These are phyloP conservation scores for Albula goreensis DNA, from an alignment of 2,113 vertebrate species.

Conservation along the genomic window DNA sequence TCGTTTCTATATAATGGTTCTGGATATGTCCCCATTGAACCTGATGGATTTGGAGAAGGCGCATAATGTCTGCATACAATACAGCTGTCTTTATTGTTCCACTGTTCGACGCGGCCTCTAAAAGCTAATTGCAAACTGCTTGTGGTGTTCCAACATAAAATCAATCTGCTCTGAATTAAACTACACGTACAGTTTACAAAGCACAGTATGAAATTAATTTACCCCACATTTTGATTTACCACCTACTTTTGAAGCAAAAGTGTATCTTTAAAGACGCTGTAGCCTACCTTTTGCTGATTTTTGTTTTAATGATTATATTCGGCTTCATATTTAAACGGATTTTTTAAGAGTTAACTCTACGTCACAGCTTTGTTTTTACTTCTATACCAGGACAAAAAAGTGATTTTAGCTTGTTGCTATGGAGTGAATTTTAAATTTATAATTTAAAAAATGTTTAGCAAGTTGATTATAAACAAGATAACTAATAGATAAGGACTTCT, in stretches of 20 bases:
- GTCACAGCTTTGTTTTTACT: neutral
- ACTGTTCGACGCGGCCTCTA: constrained; percentile 39
- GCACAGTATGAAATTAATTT: constrained; percentile 51
- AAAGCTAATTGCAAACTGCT: constrained; percentile 64
- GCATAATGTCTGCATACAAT: constrained; percentile 43
- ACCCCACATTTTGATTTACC: constrained; percentile 48
- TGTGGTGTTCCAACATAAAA: constrained; percentile 65
- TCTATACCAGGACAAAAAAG: neutral
- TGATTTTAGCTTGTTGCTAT: neutral
- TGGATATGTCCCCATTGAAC: neutral
- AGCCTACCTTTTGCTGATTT: neutral
- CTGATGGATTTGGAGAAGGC: neutral
- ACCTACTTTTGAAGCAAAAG: neutral
- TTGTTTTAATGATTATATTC: neutral
- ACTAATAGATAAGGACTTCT: neutral
- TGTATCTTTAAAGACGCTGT: neutral
- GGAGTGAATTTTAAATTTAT: too few relatives aligned
- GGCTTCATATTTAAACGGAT: neutral
- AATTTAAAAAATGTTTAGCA: neutral
- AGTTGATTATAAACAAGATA: neutral
- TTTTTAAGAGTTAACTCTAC: too few relatives aligned
- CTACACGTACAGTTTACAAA: constrained; percentile 57
- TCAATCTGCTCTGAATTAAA: constrained; percentile 74
- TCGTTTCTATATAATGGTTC: neutral
- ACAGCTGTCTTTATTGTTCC: constrained; percentile 59